Evolutionary conservation across 1,140 invertebrate species (phyloP).

Genomic region (Latrodectus geometricus): DNA sequence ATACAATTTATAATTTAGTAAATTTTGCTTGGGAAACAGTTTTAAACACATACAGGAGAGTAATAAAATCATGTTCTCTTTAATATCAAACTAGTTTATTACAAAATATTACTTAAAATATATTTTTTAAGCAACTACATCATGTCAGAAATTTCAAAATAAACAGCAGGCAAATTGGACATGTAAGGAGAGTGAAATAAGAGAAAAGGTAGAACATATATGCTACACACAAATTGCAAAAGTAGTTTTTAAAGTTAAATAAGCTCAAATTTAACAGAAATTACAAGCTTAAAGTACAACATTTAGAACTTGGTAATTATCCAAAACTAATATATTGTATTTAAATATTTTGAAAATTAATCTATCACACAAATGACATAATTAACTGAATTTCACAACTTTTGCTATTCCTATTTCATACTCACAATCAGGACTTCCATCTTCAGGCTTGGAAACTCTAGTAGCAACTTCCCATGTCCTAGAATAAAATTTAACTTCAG

Average conservation of each 20-base stretch:
- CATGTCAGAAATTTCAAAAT: no score
- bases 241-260: not conserved
- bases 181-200: no score
- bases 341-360: no score
- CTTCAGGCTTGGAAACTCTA: constrained; percentile 64
- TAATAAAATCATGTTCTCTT: no score
- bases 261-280: not conserved
- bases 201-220: not conserved
- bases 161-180: no score
- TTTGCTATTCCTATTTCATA: not conserved
- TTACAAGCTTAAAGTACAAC: not conserved
- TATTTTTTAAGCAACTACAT: no score
- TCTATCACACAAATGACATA: not conserved
- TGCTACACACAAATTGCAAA: not conserved
- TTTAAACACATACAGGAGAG: no score
- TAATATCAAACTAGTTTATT: no score
- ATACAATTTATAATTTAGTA: no score
- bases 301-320: not conserved
- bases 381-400: not conserved
- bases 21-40: no score
- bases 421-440: constrained; percentile 65
- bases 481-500: constrained; percentile 17
- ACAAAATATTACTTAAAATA: no score
- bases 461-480: constrained; percentile 68
- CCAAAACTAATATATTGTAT: no score